Percentiles rank a stretch among this genome's conserved stretches.
Evolutionary conservation across 2,113 vertebrate species (phyloP).

Genomic region (Sebastes fasciatus): DNA sequence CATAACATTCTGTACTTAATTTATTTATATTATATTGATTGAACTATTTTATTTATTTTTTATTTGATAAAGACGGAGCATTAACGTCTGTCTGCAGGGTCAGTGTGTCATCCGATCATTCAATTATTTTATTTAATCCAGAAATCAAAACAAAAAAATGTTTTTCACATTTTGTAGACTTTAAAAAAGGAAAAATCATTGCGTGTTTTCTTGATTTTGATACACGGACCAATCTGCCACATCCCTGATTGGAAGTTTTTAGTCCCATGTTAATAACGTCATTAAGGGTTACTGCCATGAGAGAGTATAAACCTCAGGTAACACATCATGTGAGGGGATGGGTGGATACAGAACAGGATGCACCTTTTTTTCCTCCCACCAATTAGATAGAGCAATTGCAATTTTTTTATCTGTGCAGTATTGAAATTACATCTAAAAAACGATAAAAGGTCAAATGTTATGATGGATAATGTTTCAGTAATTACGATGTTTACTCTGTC

Average conservation of each 20-base stretch:
- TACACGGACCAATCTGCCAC: no score
- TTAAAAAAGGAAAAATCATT: neutral
- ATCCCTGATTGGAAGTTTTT: neutral
- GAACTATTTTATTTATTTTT: no score
- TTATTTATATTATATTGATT: neutral
- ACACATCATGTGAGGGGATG: neutral
- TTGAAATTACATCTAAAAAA: neutral
- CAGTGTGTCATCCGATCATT: no score
- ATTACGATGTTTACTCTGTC: conserved; percentile 52
- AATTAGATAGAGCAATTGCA: neutral
- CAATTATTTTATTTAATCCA: no score
- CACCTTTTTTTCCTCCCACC: neutral
- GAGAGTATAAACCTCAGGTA: neutral
- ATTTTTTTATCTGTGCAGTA: neutral
- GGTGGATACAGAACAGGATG: neutral
- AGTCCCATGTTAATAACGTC: neutral
- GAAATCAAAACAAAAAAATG: neutral
- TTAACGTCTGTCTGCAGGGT: no score
- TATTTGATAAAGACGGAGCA: neutral
- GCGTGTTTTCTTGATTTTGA: neutral
- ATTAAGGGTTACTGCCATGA: neutral
- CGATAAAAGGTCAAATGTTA: neutral
- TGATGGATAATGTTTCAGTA: conserved; percentile 56
- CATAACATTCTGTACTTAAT: neutral
- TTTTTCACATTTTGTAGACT: neutral